Conservation (phyloP, 2,113 vertebrate species). For the Pseudopipra pipra region DNA sequence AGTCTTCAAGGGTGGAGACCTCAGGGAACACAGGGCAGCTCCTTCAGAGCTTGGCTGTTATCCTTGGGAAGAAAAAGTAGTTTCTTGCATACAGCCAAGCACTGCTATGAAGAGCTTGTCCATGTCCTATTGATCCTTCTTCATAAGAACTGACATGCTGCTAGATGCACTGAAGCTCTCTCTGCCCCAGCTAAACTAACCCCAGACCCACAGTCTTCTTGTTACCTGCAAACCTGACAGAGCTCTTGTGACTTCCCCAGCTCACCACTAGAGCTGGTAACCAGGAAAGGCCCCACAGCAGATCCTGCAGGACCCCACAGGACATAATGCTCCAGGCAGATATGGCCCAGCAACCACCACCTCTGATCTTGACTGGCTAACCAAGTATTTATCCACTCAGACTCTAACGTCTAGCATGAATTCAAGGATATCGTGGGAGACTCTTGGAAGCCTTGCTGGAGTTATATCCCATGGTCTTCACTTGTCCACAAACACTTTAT, state of each 20-base stretch:
- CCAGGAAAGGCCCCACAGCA: neutral
- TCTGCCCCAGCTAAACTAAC: neutral
- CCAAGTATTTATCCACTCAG: neutral
- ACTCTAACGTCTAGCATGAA: rapidly evolving
- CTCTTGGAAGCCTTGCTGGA: neutral
- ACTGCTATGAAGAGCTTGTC: neutral
- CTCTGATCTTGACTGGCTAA: neutral
- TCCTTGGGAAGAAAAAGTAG: neutral
- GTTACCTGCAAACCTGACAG: neutral
- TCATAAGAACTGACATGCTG: neutral
- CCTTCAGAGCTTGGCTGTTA: neutral
- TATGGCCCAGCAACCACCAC: rapidly evolving
- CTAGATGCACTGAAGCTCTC: neutral
- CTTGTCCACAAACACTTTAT: neutral
- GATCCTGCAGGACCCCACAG: rapidly evolving
- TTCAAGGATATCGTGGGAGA: neutral
- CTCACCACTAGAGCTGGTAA: rapidly evolving
- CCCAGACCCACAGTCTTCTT: neutral
- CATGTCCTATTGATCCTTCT: neutral
- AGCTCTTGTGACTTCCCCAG: neutral
- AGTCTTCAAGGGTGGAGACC: neutral
- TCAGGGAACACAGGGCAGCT: neutral
- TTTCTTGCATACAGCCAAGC: neutral
- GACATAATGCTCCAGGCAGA: neutral
- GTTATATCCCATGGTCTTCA: neutral